These are phyloP conservation scores for Lomographa bimaculata DNA, from an alignment of 2,888 invertebrate species.

Conservation along the genomic window DNA sequence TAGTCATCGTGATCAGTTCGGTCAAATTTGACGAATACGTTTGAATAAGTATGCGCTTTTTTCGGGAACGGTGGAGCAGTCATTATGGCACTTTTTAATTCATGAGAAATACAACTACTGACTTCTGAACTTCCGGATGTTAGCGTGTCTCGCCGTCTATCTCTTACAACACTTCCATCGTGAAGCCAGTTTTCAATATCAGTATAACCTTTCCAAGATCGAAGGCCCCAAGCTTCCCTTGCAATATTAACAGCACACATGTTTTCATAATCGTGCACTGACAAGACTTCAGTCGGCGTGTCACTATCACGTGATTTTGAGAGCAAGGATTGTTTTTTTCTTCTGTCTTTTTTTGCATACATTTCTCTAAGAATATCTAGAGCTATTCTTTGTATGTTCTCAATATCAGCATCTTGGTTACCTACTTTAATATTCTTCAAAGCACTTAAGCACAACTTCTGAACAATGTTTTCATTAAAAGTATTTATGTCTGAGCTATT, in stretches of 20 bases:
- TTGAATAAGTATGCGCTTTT: constrained; percentile 73
- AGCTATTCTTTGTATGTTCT: constrained; percentile 81
- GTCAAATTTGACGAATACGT: constrained; percentile 74
- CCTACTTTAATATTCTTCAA: constrained; percentile 81
- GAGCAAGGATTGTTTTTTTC: constrained; percentile 62
- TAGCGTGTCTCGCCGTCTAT: constrained; percentile 81
- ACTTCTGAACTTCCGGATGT: constrained; percentile 84
- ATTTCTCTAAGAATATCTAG: constrained; percentile 80
- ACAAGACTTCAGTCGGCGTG: constrained; percentile 83
- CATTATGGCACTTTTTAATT: constrained; percentile 70
- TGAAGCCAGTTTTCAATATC: constrained; percentile 86
- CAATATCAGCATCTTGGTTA: constrained; percentile 80
- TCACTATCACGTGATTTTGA: constrained; percentile 76
- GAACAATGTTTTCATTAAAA: constrained; percentile 81
- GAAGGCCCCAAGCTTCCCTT: constrained; percentile 85
- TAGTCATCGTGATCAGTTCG: constrained; percentile 77
- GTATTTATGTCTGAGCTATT: constrained; percentile 81
- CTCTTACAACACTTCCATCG: constrained; percentile 84
- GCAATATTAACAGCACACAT: constrained; percentile 86
- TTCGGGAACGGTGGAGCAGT: constrained; percentile 73
- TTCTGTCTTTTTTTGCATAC: constrained; percentile 77
- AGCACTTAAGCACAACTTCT: constrained; percentile 78
- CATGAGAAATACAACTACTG: constrained; percentile 75
- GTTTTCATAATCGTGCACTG: constrained; percentile 87
- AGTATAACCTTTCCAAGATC: constrained; percentile 86